Base-by-base conservation (phyloP, 2,888 invertebrate species). In the Fragum fragum region DNA sequence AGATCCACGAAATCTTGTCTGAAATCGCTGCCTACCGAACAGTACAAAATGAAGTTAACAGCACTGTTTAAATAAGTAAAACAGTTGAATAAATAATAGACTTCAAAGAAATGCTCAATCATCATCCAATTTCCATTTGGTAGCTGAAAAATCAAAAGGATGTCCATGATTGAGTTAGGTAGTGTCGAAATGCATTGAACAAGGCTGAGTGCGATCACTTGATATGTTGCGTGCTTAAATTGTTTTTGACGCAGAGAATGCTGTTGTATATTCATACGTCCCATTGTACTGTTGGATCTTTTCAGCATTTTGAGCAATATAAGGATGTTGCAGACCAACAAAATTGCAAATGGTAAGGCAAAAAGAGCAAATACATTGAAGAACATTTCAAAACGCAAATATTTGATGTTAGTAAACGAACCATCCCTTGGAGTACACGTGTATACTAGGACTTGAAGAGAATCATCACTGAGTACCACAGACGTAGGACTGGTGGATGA, bases 11-110 rank as follows among this genome's bases (percentile, higher is more conserved):
- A 61, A 61, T 61, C 61, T 18, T 32, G n/a, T 32, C 61, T 61
- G n/a, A 61, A 61, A 18, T 61, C 61, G 18, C 28, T 28, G 21
- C 61, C 61, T 5, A 61, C 61, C 2, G 32, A 61, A 61, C 61
- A 61, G 18, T 61, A 61, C 18, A 61, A 18, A 29, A 61, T 14
- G 18, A 61, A 61, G 18, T 61, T 61, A 1, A 61, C 32, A 29
- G 61, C 61, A 29, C 61, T 61, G 61, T 61, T 32, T 61, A 61
- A 29, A 29, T 61, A 61, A 29, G n/a, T 32, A n/a, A 61, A 29
- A 18, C 61, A 61, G 32, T 61, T 61, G n/a, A 32, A 61, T 18
- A 61, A 16, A 32, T 61, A 61, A 61, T 32, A 61, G 18, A 32
- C n/a, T 61, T 61, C 61, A 18, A 32, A 32, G n/a, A 61, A 32